Base-by-base conservation (phyloP, 2,113 vertebrate genomes). In the Cyphomyrus discorhynchus region DNA sequence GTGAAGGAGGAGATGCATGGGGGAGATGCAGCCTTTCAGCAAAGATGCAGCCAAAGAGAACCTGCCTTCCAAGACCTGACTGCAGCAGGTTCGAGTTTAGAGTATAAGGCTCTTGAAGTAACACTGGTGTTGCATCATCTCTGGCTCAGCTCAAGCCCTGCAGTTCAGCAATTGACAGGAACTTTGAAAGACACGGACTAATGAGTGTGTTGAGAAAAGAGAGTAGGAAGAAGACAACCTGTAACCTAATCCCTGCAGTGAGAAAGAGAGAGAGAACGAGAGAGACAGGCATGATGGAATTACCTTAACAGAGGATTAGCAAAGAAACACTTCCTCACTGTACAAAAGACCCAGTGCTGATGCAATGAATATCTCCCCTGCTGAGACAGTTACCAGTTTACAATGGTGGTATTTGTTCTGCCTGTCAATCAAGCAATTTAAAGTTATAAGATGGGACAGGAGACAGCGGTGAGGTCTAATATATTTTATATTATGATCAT, bases 21-120 rank as follows among this genome's bases (percentile, higher is more conserved):
- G 91, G 0, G 82, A 90, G 93, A 92, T 92, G 46, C 15, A 83
- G 42, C 42, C 80, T 21, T 11, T 62, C 52, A 53, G 52, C 52
- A 53, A 19, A 52, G 35, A 35, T 62, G 17, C 17, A 56, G 49
- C 56, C 21, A 47, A 87, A 7, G 27, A 58, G 52, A 31, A 11
- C 15, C 35, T 31, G 35, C 47, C 49, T 62, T 24, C 35, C 11
- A 24, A 24, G 39, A 10, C 1, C 52, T 58, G 27, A 35, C 31
- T 53, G 86, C 47, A 50, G 47, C 27, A 9, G 47, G 50, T 27
- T 35, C 27, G 5, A 66, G 31, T 31, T 24, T 35, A 62, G 35
- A 24, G 19, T 24, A 50, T 45, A n/a, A 45, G 56, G 21, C 39
- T 42, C 56, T 39, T 24, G 39, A 39, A 5, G 53, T 2, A 35